Percentiles rank a stretch among this genome's conserved stretches.
These are phyloP conservation scores for Lateolabrax maculatus DNA, from an alignment of 2,797 vertebrate species.

Conservation along the genomic window DNA sequence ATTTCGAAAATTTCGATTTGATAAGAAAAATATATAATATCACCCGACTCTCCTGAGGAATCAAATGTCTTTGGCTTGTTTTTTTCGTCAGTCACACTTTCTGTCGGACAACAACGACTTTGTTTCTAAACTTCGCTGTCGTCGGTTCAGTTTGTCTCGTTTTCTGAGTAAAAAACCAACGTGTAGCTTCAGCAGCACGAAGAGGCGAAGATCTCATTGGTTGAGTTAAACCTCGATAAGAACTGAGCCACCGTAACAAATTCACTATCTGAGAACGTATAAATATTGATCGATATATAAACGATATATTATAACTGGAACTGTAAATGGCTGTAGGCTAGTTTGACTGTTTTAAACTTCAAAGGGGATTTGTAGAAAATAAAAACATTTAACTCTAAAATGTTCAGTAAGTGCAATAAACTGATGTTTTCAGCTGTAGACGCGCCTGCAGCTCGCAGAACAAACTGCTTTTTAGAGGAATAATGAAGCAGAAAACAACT, in stretches of 20 bases:
- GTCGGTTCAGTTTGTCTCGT: background rate
- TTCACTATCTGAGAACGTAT: background rate
- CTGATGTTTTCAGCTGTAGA: too few relatives aligned
- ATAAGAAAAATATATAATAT: background rate
- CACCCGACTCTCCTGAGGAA: background rate
- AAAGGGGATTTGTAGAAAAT: background rate
- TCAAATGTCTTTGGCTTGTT: background rate
- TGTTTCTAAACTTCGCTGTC: background rate
- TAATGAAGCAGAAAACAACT: background rate
- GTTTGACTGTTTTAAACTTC: background rate
- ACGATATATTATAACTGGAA: too few relatives aligned
- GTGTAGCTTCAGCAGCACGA: background rate
- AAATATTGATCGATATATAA: background rate
- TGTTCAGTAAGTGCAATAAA: too few relatives aligned
- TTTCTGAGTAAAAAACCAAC: background rate
- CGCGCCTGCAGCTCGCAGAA: too few relatives aligned
- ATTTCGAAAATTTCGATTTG: too few relatives aligned
- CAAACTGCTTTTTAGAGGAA: background rate
- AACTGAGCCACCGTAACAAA: background rate
- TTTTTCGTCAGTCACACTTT: background rate
- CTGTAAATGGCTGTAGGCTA: background rate
- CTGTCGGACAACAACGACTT: background rate
- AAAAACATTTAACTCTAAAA: too few relatives aligned
- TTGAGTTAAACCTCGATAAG: background rate
- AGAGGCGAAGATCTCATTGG: background rate